Evolutionary conservation across 2,888 invertebrate genomes (phyloP).

Genomic region (Drosophila lutescens): DNA sequence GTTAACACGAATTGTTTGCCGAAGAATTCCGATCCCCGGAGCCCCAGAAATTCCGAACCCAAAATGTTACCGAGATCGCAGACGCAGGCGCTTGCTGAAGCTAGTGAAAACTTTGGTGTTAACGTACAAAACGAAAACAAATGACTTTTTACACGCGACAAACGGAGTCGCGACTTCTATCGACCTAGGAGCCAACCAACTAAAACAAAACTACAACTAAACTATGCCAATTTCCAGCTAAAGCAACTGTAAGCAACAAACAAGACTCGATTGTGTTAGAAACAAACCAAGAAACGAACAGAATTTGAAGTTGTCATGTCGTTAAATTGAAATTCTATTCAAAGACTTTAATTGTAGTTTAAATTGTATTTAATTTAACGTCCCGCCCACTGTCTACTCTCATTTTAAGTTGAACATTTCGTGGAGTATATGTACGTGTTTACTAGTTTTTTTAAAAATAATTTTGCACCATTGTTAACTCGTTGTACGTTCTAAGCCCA

Average conservation of each 20-base stretch:
- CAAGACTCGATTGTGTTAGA: conserved; percentile 73
- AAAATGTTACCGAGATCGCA: conserved; percentile 30
- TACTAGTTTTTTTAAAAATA: conserved; percentile 32
- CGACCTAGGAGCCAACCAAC: conserved; percentile 30
- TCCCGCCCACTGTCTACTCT: conserved; percentile 48
- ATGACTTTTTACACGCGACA: conserved; percentile 62
- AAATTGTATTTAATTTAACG: conserved; percentile 54
- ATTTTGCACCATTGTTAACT: conserved; percentile 71
- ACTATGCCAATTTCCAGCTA: conserved; percentile 59
- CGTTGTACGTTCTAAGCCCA: conserved; percentile 67
- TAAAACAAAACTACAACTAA: conserved; percentile 25
- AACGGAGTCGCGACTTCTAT: conserved; percentile 52
- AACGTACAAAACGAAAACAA: conserved; percentile 65
- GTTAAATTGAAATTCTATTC: conserved; percentile 58
- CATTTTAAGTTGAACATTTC: conserved; percentile 51
- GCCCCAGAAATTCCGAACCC: conserved; percentile 28
- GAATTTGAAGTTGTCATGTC: conserved; percentile 40
- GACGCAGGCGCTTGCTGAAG: conserved; percentile 55
- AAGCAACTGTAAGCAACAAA: conserved; percentile 60
- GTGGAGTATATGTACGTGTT: conserved; percentile 24
- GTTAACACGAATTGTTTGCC: conserved; percentile 51
- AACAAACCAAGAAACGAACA: conserved; percentile 32
- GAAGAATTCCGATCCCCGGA: conserved; percentile 21
- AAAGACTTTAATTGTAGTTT: conserved; percentile 72
- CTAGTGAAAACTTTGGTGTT: conserved; percentile 57